Evolutionary conservation across 2,888 invertebrate species (phyloP), one percentile per base, ranked within the genome.

Genomic region (Drosophila mercatorum): DNA sequence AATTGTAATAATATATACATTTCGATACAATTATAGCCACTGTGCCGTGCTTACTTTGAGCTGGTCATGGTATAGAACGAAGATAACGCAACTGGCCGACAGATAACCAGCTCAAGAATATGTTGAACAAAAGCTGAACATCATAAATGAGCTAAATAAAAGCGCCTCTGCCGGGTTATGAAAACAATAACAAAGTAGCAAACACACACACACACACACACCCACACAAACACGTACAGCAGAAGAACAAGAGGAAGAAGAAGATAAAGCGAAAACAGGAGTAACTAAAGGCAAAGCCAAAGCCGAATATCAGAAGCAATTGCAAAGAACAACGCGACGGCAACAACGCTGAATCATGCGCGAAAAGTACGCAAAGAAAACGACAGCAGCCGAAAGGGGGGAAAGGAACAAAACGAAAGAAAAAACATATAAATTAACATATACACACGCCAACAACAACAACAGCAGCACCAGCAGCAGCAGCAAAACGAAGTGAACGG

Each of bases 31-130:
- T 22, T 56, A 7, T 5, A 53, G 57, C 75, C 86, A 86, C 74
- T 77, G 80, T 81, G 64, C 55, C 60, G 0, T 5, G 7, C 8
- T 3, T 72, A 72, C 78, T 89, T 86, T 89, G 88, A 82, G 86
- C 77, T 86, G 86, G 86, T 86, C 86, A 86, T 84, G 83, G 88
- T 86, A 88, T 64, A 65, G 62, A 66, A 52, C 58, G 60, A 62
- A 75, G 71, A 77, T 74, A 88, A 72, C 70, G 65, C 51, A 72
- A 68, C 67, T 31, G 59, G 55, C 78, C 71, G 52, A 66, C 67
- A 75, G 61, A 78, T 72, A 81, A 65, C 58, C 66, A 80, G 68
- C 67, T 62, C 38, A 60, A 69, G 76, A 72, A 64, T 68, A 69
- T 59, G 53, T 61, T 57, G 44, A 77, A 60, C 58, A 73, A 73